Evolutionary conservation across 1,140 invertebrate species (phyloP).

Genomic region (Antheraea pernyi): DNA sequence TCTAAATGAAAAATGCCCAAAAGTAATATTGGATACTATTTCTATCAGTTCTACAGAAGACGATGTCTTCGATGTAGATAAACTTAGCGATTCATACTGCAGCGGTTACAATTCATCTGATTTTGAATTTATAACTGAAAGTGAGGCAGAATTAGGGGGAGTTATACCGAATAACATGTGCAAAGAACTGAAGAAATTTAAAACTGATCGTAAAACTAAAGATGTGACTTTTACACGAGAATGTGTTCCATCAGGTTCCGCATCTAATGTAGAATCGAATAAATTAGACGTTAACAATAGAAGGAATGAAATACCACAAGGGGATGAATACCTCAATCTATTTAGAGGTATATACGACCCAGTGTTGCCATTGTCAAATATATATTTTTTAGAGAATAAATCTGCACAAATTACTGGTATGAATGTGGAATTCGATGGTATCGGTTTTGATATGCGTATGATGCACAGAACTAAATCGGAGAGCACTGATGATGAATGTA

Average conservation of each 20-base stretch:
- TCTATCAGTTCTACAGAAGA: conserved; percentile 17
- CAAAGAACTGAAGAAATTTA: neutral
- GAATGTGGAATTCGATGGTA: conserved; percentile 28
- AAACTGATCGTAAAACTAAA: neutral
- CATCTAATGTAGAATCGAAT: neutral
- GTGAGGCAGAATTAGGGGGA: conserved; percentile 35
- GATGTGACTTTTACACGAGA: neutral
- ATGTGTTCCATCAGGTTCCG: neutral
- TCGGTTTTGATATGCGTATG: conserved; percentile 35
- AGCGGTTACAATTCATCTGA: conserved; percentile 53
- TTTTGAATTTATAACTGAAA: conserved; percentile 58
- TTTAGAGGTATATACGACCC: conserved; percentile 34
- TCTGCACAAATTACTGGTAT: conserved; percentile 27
- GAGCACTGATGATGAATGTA: conserved; percentile 33
- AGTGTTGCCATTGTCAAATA: conserved; percentile 13
- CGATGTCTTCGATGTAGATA: neutral
- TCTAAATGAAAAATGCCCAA: neutral
- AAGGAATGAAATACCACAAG: conserved; percentile 32
- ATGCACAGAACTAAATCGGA: conserved; percentile 17
- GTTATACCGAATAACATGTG: conserved; percentile 1
- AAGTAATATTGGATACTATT: conserved; percentile 12
- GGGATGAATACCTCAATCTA: conserved; percentile 39
- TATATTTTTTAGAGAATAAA: conserved; percentile 43
- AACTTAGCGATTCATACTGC: conserved; percentile 17
- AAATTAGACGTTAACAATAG: conserved; percentile 15